Evolutionary conservation across 2,888 invertebrate species (phyloP), one percentile per base, ranked within the genome.

Genomic region (Auanema sp.): DNA sequence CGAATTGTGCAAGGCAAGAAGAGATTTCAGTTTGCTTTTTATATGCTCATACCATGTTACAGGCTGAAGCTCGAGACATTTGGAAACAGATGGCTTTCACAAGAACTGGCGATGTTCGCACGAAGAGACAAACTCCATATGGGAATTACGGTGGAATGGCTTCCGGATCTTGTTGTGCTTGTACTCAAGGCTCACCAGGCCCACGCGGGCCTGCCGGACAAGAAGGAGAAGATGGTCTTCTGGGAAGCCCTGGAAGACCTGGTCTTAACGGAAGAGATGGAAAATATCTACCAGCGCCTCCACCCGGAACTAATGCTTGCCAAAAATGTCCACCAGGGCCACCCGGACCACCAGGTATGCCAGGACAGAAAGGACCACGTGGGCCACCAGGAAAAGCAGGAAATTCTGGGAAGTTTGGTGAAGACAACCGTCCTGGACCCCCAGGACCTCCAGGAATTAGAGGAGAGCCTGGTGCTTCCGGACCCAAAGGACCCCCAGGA

Each of bases 51-150:
- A 33, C 33, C 33, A 8, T 33, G 33, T 33, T 73, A 23, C 60
- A 80, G 79, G 65, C 75, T 24, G 80, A 82, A 66, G 70, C 77
- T 14, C 72, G 78, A 21, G 81, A 82, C 60, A 81, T 82, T 66
- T 81, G 80, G 81, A 77, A 76, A 52, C 81, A 80, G 62, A 75
- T 81, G 76, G 67, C 69, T 6, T 76, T 78, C 66, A 64, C 75
- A 11, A 59, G 65, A 2, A 40, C 47, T 0, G 58, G 62, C 10
- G 58, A 60, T 10, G 58, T 65, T 16, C 65, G 68, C 3, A 62
- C 69, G n/a, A 68, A 65, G 25, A 66, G 74, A 49, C 74, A 74
- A 49, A 65, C 66, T 0, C 70, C 68, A 11, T 73, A 73, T 44
- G 72, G 68, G 11, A 70, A 70, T 58, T 71, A 71, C 52, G 71